These are phyloP conservation scores for Oreonectes daqikongensis DNA, from an alignment of 2,797 vertebrate genomes.

Conservation along the genomic window DNA sequence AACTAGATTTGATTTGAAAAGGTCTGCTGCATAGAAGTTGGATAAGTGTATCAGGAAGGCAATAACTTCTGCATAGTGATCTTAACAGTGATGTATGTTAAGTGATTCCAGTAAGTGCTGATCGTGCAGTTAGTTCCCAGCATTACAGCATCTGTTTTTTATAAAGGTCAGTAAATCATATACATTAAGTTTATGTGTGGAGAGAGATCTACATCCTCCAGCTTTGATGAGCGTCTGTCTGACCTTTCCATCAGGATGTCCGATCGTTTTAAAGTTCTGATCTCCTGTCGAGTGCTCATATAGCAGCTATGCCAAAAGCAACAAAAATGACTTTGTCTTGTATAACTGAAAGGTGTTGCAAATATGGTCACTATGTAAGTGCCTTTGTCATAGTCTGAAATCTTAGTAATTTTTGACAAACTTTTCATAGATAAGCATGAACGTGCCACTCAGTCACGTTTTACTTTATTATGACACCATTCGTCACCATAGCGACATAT, in stretches of 20 bases:
- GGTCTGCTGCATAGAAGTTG: not conserved
- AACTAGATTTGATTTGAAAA: not conserved
- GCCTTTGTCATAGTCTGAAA: too few species aligned
- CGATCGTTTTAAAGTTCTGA: not conserved
- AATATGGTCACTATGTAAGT: too few species aligned
- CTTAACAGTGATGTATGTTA: not conserved
- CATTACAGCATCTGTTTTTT: slow-evolving; percentile 20
- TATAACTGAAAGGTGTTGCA: too few species aligned
- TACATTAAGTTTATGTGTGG: not conserved
- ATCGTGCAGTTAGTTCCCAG: slow-evolving; percentile 23
- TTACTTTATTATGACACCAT: slow-evolving; percentile 14
- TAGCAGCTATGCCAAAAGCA: not conserved
- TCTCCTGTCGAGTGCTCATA: not conserved
- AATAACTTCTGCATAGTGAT: not conserved
- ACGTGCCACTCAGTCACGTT: not conserved
- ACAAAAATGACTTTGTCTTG: not conserved
- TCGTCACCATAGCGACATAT: slow-evolving; percentile 23
- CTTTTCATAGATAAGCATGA: not conserved
- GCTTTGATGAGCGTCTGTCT: not conserved
- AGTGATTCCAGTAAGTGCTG: slow-evolving; percentile 27
- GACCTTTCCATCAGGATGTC: not conserved
- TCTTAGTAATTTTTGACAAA: not conserved
- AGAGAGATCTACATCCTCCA: not conserved
- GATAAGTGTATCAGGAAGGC: not conserved
- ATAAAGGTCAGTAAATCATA: slow-evolving; percentile 26